Conservation (phyloP, 2,888 invertebrate genomes). For the Penaeus monodon region DNA sequence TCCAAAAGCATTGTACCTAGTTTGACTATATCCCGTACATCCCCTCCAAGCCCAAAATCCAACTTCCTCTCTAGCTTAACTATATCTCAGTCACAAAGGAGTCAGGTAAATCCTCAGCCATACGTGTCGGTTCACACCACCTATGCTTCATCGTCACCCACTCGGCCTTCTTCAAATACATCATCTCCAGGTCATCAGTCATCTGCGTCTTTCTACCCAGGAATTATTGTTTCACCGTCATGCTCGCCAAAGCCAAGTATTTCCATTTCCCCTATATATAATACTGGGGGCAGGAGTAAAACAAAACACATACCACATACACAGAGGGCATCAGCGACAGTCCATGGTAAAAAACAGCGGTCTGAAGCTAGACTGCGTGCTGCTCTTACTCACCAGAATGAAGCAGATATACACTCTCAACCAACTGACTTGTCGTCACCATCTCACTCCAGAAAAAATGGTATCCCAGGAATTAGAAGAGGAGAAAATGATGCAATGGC, state of each 20-base stretch:
- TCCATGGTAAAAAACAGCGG: not conserved
- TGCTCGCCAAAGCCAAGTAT: not conserved
- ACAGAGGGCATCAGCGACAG: not conserved
- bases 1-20: conserved; percentile 7
- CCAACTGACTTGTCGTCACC: conserved; percentile 48
- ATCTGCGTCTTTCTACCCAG: conserved; percentile 9
- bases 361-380: conserved; percentile 1
- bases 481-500: conserved; percentile 45
- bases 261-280: not conserved
- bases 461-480: conserved; percentile 36
- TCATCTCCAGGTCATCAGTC: conserved; percentile 6
- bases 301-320: not conserved
- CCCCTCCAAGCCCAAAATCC: conserved; percentile 14
- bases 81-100: not conserved
- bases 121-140: conserved; percentile 11
- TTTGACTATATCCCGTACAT: not conserved
- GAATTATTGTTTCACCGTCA: not conserved
- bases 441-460: conserved; percentile 20
- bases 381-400: not conserved
- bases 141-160: conserved; percentile 24
- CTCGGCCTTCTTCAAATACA: not conserved
- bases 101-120: conserved; percentile 17
- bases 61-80: conserved; percentile 9
- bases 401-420: not conserved
- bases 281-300: not conserved